Conservation (phyloP, 2,113 vertebrate species). For the Mugil cephalus region DNA sequence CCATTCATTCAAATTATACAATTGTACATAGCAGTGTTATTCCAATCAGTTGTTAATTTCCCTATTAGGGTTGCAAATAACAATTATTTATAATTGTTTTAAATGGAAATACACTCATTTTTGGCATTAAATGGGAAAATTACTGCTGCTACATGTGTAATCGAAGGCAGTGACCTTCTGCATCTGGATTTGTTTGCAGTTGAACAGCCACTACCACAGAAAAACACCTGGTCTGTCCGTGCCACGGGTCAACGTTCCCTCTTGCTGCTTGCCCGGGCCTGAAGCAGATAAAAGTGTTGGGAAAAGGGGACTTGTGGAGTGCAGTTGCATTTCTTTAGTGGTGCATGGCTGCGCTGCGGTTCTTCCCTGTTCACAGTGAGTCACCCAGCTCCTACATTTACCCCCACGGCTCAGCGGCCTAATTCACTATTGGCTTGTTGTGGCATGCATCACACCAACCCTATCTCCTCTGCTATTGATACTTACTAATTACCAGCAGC, state of each 20-base stretch:
- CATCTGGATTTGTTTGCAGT: slow-evolving; percentile 8
- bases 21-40: too few relatives aligned
- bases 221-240: slow-evolving; percentile 2
- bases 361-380: slow-evolving; percentile 13
- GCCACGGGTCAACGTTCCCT: background rate
- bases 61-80: too few relatives aligned
- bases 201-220: background rate
- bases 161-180: background rate
- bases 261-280: background rate
- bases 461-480: slow-evolving; percentile 34
- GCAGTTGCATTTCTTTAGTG: slow-evolving; percentile 23
- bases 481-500: slow-evolving; percentile 5
- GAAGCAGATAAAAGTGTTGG: slow-evolving; percentile 3
- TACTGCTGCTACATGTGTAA: too few relatives aligned
- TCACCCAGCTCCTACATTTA: slow-evolving; percentile 29
- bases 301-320: slow-evolving; percentile 15
- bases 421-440: slow-evolving; percentile 28
- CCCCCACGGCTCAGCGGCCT: slow-evolving; percentile 14
- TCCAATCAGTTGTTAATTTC: too few relatives aligned
- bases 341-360: slow-evolving; percentile 10
- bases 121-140: too few relatives aligned
- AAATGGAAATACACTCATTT: too few relatives aligned
- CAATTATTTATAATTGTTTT: too few relatives aligned
- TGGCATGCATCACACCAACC: slow-evolving; percentile 16
- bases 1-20: too few relatives aligned